These are phyloP conservation scores for Heliothis peltigera DNA, from an alignment of 2,888 invertebrate genomes.

Conservation along the genomic window DNA sequence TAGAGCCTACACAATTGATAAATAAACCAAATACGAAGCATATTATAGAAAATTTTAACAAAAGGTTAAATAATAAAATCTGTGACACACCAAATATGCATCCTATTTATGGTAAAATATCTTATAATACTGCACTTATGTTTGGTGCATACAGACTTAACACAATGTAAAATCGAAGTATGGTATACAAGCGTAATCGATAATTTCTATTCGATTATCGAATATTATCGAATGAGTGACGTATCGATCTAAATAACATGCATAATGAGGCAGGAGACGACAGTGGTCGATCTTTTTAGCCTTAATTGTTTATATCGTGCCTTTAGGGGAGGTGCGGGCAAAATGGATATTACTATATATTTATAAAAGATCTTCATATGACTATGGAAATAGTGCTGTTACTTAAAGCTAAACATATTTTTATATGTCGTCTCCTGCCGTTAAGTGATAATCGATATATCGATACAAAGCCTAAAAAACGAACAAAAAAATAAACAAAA, in stretches of 20 bases:
- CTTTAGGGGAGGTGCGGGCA: slow-evolving; percentile 1
- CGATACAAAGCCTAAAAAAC: slow-evolving; percentile 17
- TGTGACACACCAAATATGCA: background rate
- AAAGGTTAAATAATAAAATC: background rate
- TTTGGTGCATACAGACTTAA: background rate
- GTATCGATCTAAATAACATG: background rate
- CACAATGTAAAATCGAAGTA: background rate
- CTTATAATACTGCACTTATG: background rate
- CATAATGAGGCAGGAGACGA: slow-evolving; percentile 10
- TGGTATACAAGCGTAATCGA: background rate
- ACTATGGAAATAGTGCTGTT: background rate
- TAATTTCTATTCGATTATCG: background rate
- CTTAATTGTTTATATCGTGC: background rate
- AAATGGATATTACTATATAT: slow-evolving; percentile 4
- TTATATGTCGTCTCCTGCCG: slow-evolving; percentile 25
- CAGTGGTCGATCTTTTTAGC: background rate
- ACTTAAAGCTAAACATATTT: background rate
- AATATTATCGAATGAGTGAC: slow-evolving; percentile 7
- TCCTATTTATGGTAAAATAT: background rate
- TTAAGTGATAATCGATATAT: background rate
- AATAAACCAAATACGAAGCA: background rate
- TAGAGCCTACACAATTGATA: background rate
- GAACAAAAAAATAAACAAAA: slow-evolving; percentile 3
- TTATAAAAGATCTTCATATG: background rate
- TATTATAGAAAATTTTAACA: background rate